Evolutionary conservation across 37 sponge, comb jelly and placozoan genomes (phyloP), one percentile per base, ranked within the genome.

Genomic region (Oscarella lobularis): DNA sequence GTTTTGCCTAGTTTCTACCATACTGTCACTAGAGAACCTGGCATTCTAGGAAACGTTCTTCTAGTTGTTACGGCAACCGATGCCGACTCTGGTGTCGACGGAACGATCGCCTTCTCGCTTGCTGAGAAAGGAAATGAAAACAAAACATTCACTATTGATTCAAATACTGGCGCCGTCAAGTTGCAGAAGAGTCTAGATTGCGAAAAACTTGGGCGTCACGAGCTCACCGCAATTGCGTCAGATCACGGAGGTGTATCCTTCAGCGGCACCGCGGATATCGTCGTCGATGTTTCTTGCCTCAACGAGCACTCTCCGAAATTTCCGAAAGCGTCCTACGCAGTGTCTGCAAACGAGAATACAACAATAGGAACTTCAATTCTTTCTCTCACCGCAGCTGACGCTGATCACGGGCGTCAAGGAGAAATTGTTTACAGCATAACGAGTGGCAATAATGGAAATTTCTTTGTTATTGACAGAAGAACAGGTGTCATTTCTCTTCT

Each of bases 301-400:
- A 48, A 48, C 60, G 60, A 48, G 20, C 60, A 48, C 20, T 48
- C 14, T 20, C 60, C 60, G 9, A 48, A 48, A 27, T 48, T 48
- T 48, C 9, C 60, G 60, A 48, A 20, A 9, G 20, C 60, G 20
- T 48, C 60, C 14, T 48, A 48, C 60, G 60, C 20, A 27, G 20
- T 20, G 9, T 9, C 9, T 48, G 60, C 20, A 20, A 20, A 20
- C 9, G 60, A 48, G 20, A 20, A 48, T 27, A 20, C 60, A 48
- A 20, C 20, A 27, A 20, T 48, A 9, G 60, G 60, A 9, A 48
- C 60, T 20, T 48, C 60, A 27, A 20, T 20, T 27, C 60, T 48
- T 9, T 20, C 14, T 33, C 80, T 88, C 1, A 33, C 35, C 33
- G 85, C 89, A 2, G 48, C n/a, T 38, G 89, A 88, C 40, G 67